Evolutionary conservation across 1,140 invertebrate genomes (phyloP), one percentile per base, ranked within the genome.

Genomic region (Zaprionus ornatus): DNA sequence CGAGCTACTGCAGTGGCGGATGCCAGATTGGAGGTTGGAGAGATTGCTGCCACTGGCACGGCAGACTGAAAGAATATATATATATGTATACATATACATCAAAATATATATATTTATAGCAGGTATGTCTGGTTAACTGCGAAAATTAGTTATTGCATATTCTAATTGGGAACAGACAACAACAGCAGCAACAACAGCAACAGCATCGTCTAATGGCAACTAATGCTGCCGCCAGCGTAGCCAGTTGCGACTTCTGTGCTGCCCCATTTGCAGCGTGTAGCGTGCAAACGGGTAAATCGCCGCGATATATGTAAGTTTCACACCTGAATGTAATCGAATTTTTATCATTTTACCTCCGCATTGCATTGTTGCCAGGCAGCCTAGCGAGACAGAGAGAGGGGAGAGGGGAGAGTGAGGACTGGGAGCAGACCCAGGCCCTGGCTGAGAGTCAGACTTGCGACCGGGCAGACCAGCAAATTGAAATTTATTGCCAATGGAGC

Each of bases 251-350:
- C 61, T 50, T 63, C 42, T 29, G 48, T 60, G 66, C 56, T 27
- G 32, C 25, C 15, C 62, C 15, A 54, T 50, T 19, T 5, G 23
- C 48, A 35, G 69, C 62, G 61, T 70, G 85, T 75, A 80, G 84
- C 52, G 85, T 63, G 80, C 77, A 80, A 90, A 80, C 80, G 77
- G 83, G 81, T 74, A 88, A 90, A 88, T 84, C 78, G 85, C 75
- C 70, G 85, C 78, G 59, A 76, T 88, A 79, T 81, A 81, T 85
- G 85, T 88, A 88, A 74, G 78, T 88, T 88, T 88, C 81, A 90
- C 85, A 88, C 85, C 85, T 88, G 86, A 88, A 88, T 90, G 85
- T 88, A 90, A 90, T 88, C 85, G 86, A 88, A 84, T 88, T 88
- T 88, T 88, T 88, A 88, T 88, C 84, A 88, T 88, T 84, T 90